Conservation (phyloP, 2,888 invertebrate species). For the Clanis bilineata region DNA sequence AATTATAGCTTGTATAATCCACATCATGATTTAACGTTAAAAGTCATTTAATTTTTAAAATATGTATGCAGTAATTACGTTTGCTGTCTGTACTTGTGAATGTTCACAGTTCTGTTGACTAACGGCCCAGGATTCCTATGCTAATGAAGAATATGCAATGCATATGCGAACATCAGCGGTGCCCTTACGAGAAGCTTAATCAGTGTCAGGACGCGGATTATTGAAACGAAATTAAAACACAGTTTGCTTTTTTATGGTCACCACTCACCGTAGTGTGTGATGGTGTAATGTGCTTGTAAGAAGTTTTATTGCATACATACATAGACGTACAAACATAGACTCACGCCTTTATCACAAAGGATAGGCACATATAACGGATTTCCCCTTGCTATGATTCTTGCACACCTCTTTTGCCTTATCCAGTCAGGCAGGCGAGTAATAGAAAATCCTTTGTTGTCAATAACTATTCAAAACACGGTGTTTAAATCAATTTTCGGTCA, state of each 20-base stretch:
- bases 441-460: no score
- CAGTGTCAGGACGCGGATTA: constrained; percentile 76
- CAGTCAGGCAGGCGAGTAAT: no score
- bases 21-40: constrained; percentile 1
- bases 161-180: constrained; percentile 47
- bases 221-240: constrained; percentile 76
- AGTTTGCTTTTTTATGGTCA: constrained; percentile 39
- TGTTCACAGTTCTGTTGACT: constrained; percentile 37
- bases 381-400: no score
- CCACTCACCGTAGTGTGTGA: background rate
- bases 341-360: no score
- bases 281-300: no score
- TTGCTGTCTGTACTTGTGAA: constrained; percentile 27
- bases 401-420: no score
- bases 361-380: no score
- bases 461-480: no score
- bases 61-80: constrained; percentile 11
- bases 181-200: constrained; percentile 67
- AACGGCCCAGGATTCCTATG: constrained; percentile 63
- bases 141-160: constrained; percentile 51
- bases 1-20: background rate
- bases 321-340: no score
- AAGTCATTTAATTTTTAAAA: constrained; percentile 8
- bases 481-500: no score
- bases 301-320: no score